Evolutionary conservation across 2,888 invertebrate species (phyloP).

Genomic region (Machimus atricapillus): DNA sequence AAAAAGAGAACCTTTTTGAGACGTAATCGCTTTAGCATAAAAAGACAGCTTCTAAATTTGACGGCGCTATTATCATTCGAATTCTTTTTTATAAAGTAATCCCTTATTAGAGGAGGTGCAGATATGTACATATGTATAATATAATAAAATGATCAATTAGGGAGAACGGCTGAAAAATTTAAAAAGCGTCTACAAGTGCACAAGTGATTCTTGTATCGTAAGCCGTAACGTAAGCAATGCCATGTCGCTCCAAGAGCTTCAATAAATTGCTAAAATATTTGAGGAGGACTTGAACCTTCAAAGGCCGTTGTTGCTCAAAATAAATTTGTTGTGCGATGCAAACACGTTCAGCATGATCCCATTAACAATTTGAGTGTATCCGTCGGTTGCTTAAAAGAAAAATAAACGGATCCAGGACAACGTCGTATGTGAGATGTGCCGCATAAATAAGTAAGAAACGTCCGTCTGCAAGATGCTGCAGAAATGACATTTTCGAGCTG

Average conservation of each 20-base stretch:
- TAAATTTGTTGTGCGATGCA: background rate
- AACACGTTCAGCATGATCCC: background rate
- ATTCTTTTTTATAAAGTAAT: no score
- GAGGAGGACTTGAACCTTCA: background rate
- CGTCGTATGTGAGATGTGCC: background rate
- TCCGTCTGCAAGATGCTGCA: conserved; percentile 41
- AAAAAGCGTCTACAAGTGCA: background rate
- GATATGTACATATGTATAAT: background rate
- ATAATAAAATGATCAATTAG: background rate
- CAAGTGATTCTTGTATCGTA: background rate
- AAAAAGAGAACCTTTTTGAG: no score
- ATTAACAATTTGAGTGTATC: background rate
- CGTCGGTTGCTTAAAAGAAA: background rate
- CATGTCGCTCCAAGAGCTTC: background rate
- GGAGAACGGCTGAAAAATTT: background rate
- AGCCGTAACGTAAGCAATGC: background rate
- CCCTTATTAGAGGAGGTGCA: background rate
- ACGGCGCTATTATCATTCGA: no score
- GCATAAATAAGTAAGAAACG: conserved; percentile 44
- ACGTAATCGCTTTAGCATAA: no score
- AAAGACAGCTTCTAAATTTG: no score
- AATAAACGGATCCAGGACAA: background rate
- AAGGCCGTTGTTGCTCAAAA: background rate
- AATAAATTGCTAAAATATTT: background rate
- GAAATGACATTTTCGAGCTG: conserved; percentile 23